Conservation (phyloP, 2,888 invertebrate species). For the Melolontha melolontha region DNA sequence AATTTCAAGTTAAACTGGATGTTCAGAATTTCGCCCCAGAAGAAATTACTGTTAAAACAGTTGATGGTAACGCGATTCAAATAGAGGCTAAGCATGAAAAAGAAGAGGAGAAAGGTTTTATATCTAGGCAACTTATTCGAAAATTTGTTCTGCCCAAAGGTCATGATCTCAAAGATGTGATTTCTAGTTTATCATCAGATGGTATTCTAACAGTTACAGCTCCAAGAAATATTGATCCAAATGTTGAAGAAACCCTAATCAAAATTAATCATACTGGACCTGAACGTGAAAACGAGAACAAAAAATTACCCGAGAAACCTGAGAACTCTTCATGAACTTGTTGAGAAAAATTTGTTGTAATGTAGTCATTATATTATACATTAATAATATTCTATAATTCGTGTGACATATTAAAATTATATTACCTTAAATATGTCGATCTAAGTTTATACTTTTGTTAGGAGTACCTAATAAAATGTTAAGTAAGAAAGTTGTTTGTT, state of each 20-base stretch:
- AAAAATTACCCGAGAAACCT: conserved; percentile 14
- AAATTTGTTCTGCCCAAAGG: conserved; percentile 82
- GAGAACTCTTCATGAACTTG: not conserved
- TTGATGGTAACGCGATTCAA: conserved; percentile 44
- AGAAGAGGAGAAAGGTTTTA: conserved; percentile 63
- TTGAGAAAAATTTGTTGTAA: not conserved
- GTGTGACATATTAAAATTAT: not conserved
- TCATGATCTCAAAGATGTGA: conserved; percentile 78
- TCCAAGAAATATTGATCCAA: conserved; percentile 65
- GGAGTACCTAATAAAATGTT: too few species aligned
- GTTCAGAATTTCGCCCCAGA: conserved; percentile 46
- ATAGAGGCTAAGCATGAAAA: conserved; percentile 49
- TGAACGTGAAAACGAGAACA: conserved; percentile 40
- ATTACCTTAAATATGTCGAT: not conserved
- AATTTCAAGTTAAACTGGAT: conserved; percentile 46
- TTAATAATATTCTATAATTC: too few species aligned
- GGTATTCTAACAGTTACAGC: conserved; percentile 79
- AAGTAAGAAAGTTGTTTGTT: too few species aligned
- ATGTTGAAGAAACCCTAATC: conserved; percentile 62
- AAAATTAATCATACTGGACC: conserved; percentile 64
- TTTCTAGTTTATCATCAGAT: conserved; percentile 81
- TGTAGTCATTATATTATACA: too few species aligned
- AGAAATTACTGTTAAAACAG: conserved; percentile 48
- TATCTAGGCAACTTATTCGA: conserved; percentile 81
- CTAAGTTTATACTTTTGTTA: too few species aligned